Evolutionary conservation across 2,888 invertebrate species (phyloP).

Genomic region (Labia minor): DNA sequence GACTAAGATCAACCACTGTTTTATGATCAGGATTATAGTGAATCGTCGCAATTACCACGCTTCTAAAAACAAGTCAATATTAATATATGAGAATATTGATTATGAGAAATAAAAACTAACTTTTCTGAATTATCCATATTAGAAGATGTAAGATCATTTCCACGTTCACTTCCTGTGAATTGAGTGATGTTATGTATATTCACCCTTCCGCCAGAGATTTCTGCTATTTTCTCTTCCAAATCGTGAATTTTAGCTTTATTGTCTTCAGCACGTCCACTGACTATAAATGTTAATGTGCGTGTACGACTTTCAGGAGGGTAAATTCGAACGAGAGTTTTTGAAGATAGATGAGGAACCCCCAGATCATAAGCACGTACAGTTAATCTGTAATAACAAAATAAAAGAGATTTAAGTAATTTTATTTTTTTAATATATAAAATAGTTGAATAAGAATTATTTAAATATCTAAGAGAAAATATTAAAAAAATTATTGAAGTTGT

Average conservation of each 20-base stretch:
- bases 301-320: conserved; percentile 67
- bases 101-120: no score
- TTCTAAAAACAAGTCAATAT: conserved; percentile 40
- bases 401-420: no score
- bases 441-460: no score
- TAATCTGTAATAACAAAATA: conserved; percentile 47
- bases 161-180: background rate
- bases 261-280: conserved; percentile 59
- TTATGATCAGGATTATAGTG: conserved; percentile 48
- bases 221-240: conserved; percentile 57
- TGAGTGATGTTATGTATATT: conserved; percentile 48
- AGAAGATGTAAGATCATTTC: background rate
- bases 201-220: conserved; percentile 69
- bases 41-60: conserved; percentile 61
- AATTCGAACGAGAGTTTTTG: conserved; percentile 61
- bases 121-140: background rate
- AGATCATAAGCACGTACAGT: conserved; percentile 72
- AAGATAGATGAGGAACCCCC: conserved; percentile 66
- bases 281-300: conserved; percentile 68
- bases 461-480: no score
- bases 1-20: conserved; percentile 58
- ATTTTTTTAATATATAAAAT: no score
- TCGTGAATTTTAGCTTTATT: conserved; percentile 64
- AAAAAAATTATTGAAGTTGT: no score
- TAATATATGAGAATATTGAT: background rate